Conservation (phyloP, 2,797 vertebrate genomes). For the Morus bassanus region DNA sequence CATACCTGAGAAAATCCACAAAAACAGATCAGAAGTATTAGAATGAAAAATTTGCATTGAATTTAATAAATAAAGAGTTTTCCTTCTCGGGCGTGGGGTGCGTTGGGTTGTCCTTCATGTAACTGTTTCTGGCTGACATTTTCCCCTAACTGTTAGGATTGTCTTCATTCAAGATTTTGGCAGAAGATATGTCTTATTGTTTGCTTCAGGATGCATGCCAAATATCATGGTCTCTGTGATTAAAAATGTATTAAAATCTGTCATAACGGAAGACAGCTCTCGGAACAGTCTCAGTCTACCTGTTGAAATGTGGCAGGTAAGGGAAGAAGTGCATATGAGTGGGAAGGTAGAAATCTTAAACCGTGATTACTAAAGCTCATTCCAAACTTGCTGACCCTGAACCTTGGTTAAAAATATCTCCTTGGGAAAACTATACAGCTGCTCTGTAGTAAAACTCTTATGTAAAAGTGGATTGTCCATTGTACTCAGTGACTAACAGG, state of each 20-base stretch:
- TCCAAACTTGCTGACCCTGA: not conserved
- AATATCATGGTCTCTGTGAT: not conserved
- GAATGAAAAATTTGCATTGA: constrained; percentile 9
- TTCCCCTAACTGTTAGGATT: not conserved
- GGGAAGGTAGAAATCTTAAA: not conserved
- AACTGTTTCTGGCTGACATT: not conserved
- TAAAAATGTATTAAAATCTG: constrained; percentile 28
- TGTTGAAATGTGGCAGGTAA: not conserved
- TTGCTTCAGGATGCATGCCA: not conserved
- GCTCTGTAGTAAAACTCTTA: not conserved
- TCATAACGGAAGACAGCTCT: not conserved
- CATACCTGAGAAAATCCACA: constrained; percentile 28
- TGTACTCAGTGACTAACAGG: not conserved
- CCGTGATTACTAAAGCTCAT: not conserved
- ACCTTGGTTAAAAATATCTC: not conserved
- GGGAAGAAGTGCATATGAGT: not conserved
- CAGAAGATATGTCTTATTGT: not conserved
- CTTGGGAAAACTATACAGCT: not conserved
- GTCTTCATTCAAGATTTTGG: not conserved
- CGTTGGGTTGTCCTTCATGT: not conserved
- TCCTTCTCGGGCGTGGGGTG: not conserved
- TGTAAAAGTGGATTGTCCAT: not conserved
- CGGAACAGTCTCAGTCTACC: not conserved
- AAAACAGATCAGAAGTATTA: not conserved
- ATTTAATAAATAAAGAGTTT: constrained; percentile 9